Conservation (phyloP, 1,140 invertebrate species). For the Ceratina japonica region DNA sequence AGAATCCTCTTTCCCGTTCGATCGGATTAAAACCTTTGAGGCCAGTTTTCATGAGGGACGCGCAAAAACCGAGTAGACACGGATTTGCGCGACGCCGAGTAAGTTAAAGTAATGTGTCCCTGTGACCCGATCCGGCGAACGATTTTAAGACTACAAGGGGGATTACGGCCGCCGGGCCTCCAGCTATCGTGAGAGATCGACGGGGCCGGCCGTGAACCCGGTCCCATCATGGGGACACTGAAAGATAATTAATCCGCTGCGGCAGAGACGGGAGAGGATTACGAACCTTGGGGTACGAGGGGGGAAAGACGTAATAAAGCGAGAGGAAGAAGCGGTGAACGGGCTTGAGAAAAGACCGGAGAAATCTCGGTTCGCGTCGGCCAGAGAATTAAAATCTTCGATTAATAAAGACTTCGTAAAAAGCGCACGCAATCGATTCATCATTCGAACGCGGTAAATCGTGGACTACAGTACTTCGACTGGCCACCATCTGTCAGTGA, state of each 20-base stretch:
- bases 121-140: neutral
- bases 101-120: conserved; percentile 1
- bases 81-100: conserved; percentile 43
- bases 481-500: neutral
- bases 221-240: conserved; percentile 6
- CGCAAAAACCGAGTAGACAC: conserved; percentile 19
- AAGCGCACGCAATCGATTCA: conserved; percentile 46
- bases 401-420: conserved; percentile 55
- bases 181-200: conserved; percentile 19
- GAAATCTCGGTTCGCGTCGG: conserved; percentile 31
- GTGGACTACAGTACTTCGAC: neutral
- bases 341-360: neutral
- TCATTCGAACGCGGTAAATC: conserved; percentile 13
- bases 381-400: conserved; percentile 47
- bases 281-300: neutral
- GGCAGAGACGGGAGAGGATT: conserved; percentile 40
- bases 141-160: conserved; percentile 9
- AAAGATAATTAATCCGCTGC: conserved; percentile 54
- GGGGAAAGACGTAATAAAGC: neutral
- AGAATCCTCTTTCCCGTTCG: neutral
- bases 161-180: conserved; percentile 26
- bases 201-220: conserved; percentile 30
- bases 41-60: neutral
- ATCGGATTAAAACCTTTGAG: conserved; percentile 52
- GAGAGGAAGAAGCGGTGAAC: too few relatives aligned